Evolutionary conservation across 2,888 invertebrate species (phyloP).

Genomic region (Leptinotarsa rubiginosa): DNA sequence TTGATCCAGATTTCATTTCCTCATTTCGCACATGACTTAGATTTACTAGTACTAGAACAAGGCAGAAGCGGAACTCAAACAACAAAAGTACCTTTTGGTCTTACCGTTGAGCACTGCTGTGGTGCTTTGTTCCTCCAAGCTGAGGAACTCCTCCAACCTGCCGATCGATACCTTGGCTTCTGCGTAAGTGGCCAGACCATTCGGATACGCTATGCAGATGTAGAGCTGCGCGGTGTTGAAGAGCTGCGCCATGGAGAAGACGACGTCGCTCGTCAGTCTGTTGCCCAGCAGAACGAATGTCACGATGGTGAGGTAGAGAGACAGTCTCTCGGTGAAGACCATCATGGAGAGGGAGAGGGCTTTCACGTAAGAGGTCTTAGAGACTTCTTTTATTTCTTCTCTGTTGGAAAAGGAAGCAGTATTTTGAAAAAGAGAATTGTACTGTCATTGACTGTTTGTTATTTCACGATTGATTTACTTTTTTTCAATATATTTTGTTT

Average conservation of each 20-base stretch:
- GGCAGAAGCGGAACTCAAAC: not conserved
- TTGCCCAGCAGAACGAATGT: conserved; percentile 78
- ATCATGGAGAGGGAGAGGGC: conserved; percentile 73
- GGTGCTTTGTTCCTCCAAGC: conserved; percentile 51
- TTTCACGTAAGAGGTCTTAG: conserved; percentile 74
- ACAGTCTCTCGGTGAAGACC: conserved; percentile 86
- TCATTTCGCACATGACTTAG: no score
- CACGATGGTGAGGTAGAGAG: conserved; percentile 83
- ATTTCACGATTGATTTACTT: no score
- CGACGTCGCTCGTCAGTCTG: conserved; percentile 70
- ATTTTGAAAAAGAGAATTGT: not conserved
- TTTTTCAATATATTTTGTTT: no score
- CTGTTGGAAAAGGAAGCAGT: conserved; percentile 23
- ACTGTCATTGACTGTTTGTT: no score
- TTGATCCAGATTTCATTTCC: no score
- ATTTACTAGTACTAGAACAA: no score
- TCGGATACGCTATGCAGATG: conserved; percentile 56
- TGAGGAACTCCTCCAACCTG: conserved; percentile 57
- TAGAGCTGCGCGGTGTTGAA: conserved; percentile 74
- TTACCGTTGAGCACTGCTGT: conserved; percentile 20
- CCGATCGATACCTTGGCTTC: conserved; percentile 56
- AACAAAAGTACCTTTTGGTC: not conserved
- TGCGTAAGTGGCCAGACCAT: conserved; percentile 53
- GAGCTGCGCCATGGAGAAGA: conserved; percentile 81
- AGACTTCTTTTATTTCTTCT: conserved; percentile 60